phyloP scores from a whole-genome alignment of 1,140 invertebrate genomes.

The Patella vulgata region DNA sequence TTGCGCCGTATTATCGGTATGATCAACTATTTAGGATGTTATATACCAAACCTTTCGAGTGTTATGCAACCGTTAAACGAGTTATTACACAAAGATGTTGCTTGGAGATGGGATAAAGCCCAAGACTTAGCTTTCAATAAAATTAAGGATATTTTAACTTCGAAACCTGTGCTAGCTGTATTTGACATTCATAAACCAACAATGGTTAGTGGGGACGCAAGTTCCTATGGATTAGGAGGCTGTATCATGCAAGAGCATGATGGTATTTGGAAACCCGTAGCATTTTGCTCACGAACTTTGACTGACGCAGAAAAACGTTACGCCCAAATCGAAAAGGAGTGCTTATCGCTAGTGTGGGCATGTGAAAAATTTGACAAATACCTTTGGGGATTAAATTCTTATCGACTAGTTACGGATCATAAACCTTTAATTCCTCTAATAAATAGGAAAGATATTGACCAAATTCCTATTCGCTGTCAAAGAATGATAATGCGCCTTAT shows the following conservation, averaged over 20 bases:
- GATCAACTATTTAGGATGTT: slow-evolving; percentile 65
- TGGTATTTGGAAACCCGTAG: slow-evolving; percentile 46
- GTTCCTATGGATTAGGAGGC: slow-evolving; percentile 33
- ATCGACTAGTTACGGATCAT: slow-evolving; percentile 24
- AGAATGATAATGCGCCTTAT: too few relatives aligned
- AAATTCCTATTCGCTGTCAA: too few relatives aligned
- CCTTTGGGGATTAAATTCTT: slow-evolving; percentile 32
- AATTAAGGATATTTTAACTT: slow-evolving; percentile 11
- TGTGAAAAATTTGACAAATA: slow-evolving; percentile 68
- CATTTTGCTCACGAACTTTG: slow-evolving; percentile 66
- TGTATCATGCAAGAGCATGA: slow-evolving; percentile 28
- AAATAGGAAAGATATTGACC: too few relatives aligned
- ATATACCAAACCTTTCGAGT: slow-evolving; percentile 32
- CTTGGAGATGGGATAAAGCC: slow-evolving; percentile 16
- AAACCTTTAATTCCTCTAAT: too few relatives aligned
- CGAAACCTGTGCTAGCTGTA: slow-evolving; percentile 5
- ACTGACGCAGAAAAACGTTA: slow-evolving; percentile 52
- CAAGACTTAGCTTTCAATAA: slow-evolving; percentile 10
- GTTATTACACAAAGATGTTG: slow-evolving; percentile 10
- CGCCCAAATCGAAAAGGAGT: slow-evolving; percentile 69
- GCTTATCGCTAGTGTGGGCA: slow-evolving; percentile 68
- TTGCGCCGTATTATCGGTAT: slow-evolving; percentile 62
- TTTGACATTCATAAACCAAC: slow-evolving; percentile 15
- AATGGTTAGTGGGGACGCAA: slow-evolving; percentile 36
- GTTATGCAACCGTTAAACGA: slow-evolving; percentile 15